phyloP scores from a whole-genome alignment of 2,888 invertebrate genomes.

The Bugula neritina region DNA sequence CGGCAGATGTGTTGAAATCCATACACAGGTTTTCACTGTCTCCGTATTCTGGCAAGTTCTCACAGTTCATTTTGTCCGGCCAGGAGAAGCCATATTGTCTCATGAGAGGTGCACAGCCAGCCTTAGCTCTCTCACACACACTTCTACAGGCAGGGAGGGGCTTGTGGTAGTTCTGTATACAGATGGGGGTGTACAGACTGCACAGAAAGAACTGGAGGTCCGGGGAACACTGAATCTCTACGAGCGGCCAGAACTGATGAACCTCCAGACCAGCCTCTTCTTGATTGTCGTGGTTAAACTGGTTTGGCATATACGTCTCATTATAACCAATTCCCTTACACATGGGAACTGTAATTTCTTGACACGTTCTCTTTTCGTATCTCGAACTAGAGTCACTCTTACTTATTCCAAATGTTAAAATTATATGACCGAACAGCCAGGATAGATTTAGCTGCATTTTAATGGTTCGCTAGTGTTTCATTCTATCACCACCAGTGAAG shows the following conservation, averaged over 20 bases:
- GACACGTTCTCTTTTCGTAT: constrained; percentile 60
- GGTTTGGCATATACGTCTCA: constrained; percentile 90
- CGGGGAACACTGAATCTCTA: constrained; percentile 91
- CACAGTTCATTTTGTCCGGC: constrained; percentile 96
- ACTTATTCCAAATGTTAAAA: neutral
- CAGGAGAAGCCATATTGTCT: constrained; percentile 79
- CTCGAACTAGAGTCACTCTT: neutral
- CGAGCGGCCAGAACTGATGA: constrained; percentile 96
- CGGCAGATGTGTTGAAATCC: constrained; percentile 60
- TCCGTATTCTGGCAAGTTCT: constrained; percentile 66
- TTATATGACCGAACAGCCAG: neutral
- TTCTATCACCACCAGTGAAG: too few species aligned
- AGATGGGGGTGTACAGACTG: constrained; percentile 96
- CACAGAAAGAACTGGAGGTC: constrained; percentile 96
- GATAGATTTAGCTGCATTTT: too few species aligned
- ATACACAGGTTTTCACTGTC: constrained; percentile 73
- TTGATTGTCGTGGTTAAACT: constrained; percentile 91
- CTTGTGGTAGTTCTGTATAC: constrained; percentile 78
- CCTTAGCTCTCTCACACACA: constrained; percentile 82
- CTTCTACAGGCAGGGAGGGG: constrained; percentile 77
- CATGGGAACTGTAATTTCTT: constrained; percentile 96
- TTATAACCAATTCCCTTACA: constrained; percentile 95
- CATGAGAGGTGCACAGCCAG: constrained; percentile 94
- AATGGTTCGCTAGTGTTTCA: too few species aligned
- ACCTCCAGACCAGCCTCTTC: constrained; percentile 85